Evolutionary conservation across 2,113 vertebrate genomes (phyloP), one percentile per base, ranked within the genome.

Genomic region (Ceyx melanurus): DNA sequence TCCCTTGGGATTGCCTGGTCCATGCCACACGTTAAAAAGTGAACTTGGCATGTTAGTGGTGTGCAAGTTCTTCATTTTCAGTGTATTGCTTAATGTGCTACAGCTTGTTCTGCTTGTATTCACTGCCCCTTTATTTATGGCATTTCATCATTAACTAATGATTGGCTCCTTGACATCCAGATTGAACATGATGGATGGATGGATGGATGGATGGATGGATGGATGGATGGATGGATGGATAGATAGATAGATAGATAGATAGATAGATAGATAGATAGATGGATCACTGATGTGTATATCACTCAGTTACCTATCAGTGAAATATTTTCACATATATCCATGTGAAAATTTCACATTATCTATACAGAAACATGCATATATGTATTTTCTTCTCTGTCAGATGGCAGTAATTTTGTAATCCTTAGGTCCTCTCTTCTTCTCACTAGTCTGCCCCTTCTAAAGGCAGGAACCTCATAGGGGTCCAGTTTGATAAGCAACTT

Each of bases 401-500:
- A 20, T 91, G 10, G 70, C 50, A 66, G 51, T 83, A 80, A 51
- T 93, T 84, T 90, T 93, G 61, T 91, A 42, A 89, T 61, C 51
- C 22, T 18, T 80, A 1, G 0, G 42, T 79, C 57, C 26, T 91
- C 26, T 86, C 65, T 46, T 68, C 48, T n/a, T 65, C 15, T 60
- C 66, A 48, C 33, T 83, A 64, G 33, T 43, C 29, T 68, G 40
- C 26, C 54, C 37, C 25, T 77, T 88, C 54, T 90, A 83, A 79
- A 95, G 76, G 78, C 86, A 88, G 70, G 79, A 92, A 10, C 86
- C 86, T 77, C 81, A 82, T 74, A 85, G 91, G 60, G 46, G 5
- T 64, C 83, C 8, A 4, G 73, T 51, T 94, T 91, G 86, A 72
- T 84, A 86, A 93, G 84, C 64, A 92, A 33, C 90, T 93, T 61